These are phyloP conservation scores for Bos taurus DNA, from an alignment of 2,113 vertebrate species.

Conservation along the genomic window DNA sequence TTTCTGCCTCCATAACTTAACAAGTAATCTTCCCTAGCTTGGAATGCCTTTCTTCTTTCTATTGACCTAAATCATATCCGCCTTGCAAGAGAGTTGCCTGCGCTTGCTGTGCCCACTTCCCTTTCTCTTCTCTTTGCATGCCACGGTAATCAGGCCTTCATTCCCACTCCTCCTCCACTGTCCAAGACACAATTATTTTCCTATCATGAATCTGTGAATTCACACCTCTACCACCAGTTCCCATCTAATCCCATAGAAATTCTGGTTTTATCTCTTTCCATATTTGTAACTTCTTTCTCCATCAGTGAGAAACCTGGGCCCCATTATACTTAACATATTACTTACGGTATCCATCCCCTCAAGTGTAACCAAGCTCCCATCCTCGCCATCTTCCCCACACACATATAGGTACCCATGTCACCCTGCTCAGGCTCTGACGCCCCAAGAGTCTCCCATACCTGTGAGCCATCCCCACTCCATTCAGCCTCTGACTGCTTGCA, in stretches of 20 bases:
- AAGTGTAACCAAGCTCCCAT: background rate
- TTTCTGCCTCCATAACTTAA: slow-evolving; percentile 1
- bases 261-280: background rate
- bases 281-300: slow-evolving; percentile 31
- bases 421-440: background rate
- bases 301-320: background rate
- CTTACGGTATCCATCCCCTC: background rate
- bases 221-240: background rate
- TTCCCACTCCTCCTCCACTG: background rate
- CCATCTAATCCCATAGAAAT: background rate
- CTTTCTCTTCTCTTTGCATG: background rate
- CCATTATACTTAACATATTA: background rate
- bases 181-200: background rate
- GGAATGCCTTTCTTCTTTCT: background rate
- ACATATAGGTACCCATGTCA: background rate
- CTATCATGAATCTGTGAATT: background rate
- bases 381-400: background rate
- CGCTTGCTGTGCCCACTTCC: background rate
- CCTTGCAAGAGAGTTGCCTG: background rate
- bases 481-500: background rate
- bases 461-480: background rate
- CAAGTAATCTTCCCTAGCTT: background rate
- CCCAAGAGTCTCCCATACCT: background rate
- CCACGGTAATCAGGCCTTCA: background rate
- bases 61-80: background rate